Base-by-base conservation (phyloP, 37 sponge, comb jelly and placozoan genomes). In the Chondrosia reniformis region DNA sequence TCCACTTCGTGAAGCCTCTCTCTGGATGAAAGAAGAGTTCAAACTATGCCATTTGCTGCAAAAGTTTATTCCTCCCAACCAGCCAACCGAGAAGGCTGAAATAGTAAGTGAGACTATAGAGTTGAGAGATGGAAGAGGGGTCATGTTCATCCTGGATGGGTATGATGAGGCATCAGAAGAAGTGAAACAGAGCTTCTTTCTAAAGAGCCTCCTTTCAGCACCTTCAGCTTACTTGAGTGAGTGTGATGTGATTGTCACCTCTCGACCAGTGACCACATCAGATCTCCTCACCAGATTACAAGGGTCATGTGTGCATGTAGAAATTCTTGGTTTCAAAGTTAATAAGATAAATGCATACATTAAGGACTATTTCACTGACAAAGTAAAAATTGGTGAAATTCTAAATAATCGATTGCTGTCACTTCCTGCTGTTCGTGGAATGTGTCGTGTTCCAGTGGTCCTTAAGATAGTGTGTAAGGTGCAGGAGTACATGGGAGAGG, bases 181-280 rank as follows among this genome's bases (percentile, higher is more conserved):
- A 22, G 19, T 66, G 33, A 12, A 39, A 6, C 19, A 19, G 19
- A 37, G 39, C 67, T 8, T 19, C 5, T 34, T 66, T 5, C 67
- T 66, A 17, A 32, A 34, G 17, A 4, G 9, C 9, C 22, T 66
- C 13, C 67, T 66, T 66, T 33, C 67, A 36, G 7, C 67, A 32
- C 61, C 61, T 30, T 30, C 33, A 36, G 8, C 9, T 8, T 34
- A 66, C 67, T 39, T 66, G 67, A 31, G 8, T 36, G 67, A 66
- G 67, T 66, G 67, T 66, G 67, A 66, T 34, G 39, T 66, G 13
- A 32, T 66, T 7, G 38, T 66, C 67, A 66, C 67, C 32, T 30
- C 67, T 39, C 67, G 67, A 31, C 67, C 67, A 37, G 67, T 66
- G 21, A 66, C 67, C 33, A 37, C 39, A 8, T 4, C 7, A 6